Percentiles rank a stretch among this genome's conserved stretches.
Evolutionary conservation across 2,888 invertebrate species (phyloP).

Genomic region (Cepaea hortensis): DNA sequence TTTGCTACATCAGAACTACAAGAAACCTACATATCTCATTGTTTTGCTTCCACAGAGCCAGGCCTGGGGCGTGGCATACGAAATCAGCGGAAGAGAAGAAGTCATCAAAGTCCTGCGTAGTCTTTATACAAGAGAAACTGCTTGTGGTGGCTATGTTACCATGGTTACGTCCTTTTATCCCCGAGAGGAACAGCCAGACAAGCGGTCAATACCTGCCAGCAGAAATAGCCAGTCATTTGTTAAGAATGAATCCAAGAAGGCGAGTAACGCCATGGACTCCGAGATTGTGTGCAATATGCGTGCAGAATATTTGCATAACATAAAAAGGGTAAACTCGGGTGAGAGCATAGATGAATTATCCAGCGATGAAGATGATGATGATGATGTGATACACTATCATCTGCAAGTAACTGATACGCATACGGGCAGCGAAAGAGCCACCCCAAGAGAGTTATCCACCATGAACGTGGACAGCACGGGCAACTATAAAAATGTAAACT

Average conservation of each 20-base stretch:
- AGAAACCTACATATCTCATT: too few species aligned
- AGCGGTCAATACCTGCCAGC: too few species aligned
- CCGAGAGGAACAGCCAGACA: not conserved
- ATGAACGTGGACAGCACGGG: not conserved
- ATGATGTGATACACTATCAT: not conserved
- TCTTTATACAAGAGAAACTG: slow-evolving; percentile 44
- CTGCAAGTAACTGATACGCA: not conserved
- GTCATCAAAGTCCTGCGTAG: slow-evolving; percentile 42
- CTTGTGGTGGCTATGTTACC: slow-evolving; percentile 47
- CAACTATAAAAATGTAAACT: not conserved
- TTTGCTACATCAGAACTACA: not conserved
- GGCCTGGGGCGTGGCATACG: slow-evolving; percentile 52
- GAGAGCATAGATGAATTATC: not conserved
- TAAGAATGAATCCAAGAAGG: not conserved
- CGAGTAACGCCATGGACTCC: too few species aligned
- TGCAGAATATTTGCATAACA: too few species aligned
- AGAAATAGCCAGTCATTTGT: too few species aligned
- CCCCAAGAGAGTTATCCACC: not conserved
- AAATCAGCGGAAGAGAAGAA: slow-evolving; percentile 45
- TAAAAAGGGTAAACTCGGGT: not conserved
- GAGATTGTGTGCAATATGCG: too few species aligned
- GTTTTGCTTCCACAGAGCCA: slow-evolving; percentile 33
- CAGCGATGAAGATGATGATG: not conserved
- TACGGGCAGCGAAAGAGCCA: not conserved
- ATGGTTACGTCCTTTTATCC: slow-evolving; percentile 46